Evolutionary conservation across 2,113 vertebrate species (phyloP).

Genomic region (Phalacrocorax carbo): DNA sequence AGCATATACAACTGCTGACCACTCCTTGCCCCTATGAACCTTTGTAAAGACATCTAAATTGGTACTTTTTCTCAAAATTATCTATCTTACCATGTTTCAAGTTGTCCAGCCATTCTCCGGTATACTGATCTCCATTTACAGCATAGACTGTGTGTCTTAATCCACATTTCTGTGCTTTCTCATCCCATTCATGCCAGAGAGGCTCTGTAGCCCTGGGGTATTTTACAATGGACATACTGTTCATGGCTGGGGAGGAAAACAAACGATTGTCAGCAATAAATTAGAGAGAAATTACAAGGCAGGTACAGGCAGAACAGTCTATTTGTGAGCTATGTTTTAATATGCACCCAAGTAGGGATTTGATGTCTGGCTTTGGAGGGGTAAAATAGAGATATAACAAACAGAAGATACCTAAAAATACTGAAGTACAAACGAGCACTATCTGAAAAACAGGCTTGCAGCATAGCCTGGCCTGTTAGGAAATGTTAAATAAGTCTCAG

Average conservation of each 20-base stretch:
- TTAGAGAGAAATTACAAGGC: background rate
- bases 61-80: background rate
- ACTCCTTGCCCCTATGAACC: background rate
- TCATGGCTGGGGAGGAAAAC: background rate
- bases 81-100: conserved; percentile 83
- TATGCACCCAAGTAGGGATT: background rate
- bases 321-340: background rate
- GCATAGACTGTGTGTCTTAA: conserved; percentile 76
- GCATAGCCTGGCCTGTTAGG: background rate
- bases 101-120: conserved; percentile 88
- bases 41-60: background rate
- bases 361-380: background rate
- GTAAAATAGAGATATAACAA: background rate
- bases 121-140: conserved; percentile 81
- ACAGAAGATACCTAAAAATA: background rate
- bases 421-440: background rate
- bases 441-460: background rate
- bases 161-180: conserved; percentile 83
- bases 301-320: background rate
- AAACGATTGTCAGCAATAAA: background rate
- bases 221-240: conserved; percentile 80
- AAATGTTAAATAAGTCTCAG: background rate
- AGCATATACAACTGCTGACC: background rate
- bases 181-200: conserved; percentile 75
- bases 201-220: conserved; percentile 27